Conservation (phyloP, 2,113 vertebrate species). For the Passer montanus region DNA sequence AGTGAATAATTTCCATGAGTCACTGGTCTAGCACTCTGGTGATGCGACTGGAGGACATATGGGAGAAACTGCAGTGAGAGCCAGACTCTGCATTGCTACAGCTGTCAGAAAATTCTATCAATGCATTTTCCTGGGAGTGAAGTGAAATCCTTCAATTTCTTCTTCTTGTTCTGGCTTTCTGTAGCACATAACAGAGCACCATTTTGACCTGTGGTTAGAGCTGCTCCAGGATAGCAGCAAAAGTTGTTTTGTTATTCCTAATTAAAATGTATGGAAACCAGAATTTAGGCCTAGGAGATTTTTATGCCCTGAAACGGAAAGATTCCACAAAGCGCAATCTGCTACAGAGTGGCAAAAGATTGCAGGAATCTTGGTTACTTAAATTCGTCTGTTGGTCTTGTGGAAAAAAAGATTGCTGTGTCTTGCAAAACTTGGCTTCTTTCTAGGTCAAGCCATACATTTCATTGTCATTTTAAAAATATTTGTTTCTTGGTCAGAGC, state of each 20-base stretch:
- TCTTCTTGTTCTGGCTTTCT: not conserved
- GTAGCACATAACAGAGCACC: not conserved
- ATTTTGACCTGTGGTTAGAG: not conserved
- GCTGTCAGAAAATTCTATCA: not conserved
- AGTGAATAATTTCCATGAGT: not conserved
- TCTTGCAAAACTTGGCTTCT: not conserved
- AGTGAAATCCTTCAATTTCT: not conserved
- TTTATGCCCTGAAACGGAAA: not conserved
- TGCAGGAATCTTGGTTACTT: not conserved
- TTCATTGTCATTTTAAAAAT: not conserved
- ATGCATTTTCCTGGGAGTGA: not conserved
- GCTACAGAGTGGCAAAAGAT: not conserved
- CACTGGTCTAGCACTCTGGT: not conserved
- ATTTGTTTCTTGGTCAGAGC: not conserved
- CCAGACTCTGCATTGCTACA: not conserved
- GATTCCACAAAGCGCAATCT: fast-evolving
- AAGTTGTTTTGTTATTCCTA: not conserved
- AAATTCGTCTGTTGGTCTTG: not conserved
- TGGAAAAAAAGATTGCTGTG: not conserved
- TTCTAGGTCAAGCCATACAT: not conserved
- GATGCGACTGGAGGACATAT: not conserved
- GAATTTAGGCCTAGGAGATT: not conserved
- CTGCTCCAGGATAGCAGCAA: not conserved
- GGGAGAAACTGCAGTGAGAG: not conserved
- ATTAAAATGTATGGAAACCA: not conserved